A percentile compares a stretch with the other conserved stretches of the same genome.
phyloP scores from a whole-genome alignment of 2,113 vertebrate species.

The Carassius carassius region DNA sequence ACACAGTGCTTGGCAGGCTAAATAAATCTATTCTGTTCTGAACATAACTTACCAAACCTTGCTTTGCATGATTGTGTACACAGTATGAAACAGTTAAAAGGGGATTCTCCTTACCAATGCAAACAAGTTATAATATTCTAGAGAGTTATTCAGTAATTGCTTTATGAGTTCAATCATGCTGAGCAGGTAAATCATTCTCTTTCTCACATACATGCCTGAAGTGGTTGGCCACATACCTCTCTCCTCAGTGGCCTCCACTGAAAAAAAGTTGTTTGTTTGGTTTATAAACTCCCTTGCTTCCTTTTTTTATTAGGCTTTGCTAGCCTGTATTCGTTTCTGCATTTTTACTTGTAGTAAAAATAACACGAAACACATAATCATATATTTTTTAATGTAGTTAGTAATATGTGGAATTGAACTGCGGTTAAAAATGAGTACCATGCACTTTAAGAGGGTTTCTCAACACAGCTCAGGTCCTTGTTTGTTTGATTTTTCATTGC shows the following conservation, averaged over 20 bases:
- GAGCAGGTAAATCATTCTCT: slow-evolving; percentile 27
- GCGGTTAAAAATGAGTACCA: not conserved
- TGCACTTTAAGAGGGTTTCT: not conserved
- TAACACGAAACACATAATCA: too few species aligned
- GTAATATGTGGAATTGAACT: not conserved
- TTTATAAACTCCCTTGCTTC: slow-evolving; percentile 23
- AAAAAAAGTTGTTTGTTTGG: slow-evolving; percentile 60
- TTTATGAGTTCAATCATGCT: slow-evolving; percentile 14
- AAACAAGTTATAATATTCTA: not conserved
- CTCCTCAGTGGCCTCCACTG: slow-evolving; percentile 14
- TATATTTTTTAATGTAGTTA: not conserved
- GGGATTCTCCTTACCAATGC: not conserved
- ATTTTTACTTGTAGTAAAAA: too few species aligned
- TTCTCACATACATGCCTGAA: not conserved
- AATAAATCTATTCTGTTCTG: not conserved
- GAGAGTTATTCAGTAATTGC: slow-evolving; percentile 17
- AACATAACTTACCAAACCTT: not conserved
- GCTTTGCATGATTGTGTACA: not conserved
- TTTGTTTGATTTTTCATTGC: slow-evolving; percentile 22
- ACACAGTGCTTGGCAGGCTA: not conserved
- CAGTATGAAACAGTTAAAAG: not conserved
- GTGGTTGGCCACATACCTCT: slow-evolving; percentile 44
- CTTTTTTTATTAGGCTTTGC: not conserved
- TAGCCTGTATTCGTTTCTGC: not conserved
- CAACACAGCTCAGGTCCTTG: not conserved